A percentile compares a stretch with the other conserved stretches of the same genome.
Conservation (phyloP, 2,113 vertebrate species). For the Dendropsophus ebraccatus region DNA sequence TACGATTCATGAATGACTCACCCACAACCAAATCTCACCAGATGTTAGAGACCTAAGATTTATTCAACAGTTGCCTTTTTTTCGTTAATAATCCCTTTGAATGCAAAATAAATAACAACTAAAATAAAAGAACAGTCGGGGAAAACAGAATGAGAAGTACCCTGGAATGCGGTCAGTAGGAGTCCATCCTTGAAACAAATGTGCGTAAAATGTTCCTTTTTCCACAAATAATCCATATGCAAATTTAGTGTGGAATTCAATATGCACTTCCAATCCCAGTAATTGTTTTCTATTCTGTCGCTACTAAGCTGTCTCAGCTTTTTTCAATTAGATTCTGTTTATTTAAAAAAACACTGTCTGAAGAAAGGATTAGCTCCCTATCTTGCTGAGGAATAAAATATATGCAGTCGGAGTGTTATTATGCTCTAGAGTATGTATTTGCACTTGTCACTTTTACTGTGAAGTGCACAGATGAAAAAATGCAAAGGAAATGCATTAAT, state of each 20-base stretch:
- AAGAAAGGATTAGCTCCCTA: constrained; percentile 73
- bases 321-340: constrained; percentile 75
- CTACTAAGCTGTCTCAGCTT: constrained; percentile 70
- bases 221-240: constrained; percentile 68
- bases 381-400: constrained; percentile 70
- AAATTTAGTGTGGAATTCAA: constrained; percentile 72
- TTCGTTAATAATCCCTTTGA: constrained; percentile 46
- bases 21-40: constrained; percentile 27
- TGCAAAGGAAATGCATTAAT: constrained; percentile 61
- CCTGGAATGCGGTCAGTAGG: constrained; percentile 66
- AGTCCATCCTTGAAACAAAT: constrained; percentile 69
- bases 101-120: constrained; percentile 54
- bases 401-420: constrained; percentile 71
- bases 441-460: constrained; percentile 66
- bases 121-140: constrained; percentile 69
- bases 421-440: constrained; percentile 67
- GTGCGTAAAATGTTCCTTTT: constrained; percentile 67
- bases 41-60: constrained; percentile 44
- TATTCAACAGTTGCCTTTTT: constrained; percentile 39
- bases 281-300: constrained; percentile 73
- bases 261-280: constrained; percentile 67
- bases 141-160: constrained; percentile 66
- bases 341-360: constrained; percentile 70
- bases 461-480: constrained; percentile 60
- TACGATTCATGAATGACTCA: constrained; percentile 51